These are phyloP conservation scores for Micrasema longulum DNA, from an alignment of 1,140 invertebrate genomes.

Conservation along the genomic window DNA sequence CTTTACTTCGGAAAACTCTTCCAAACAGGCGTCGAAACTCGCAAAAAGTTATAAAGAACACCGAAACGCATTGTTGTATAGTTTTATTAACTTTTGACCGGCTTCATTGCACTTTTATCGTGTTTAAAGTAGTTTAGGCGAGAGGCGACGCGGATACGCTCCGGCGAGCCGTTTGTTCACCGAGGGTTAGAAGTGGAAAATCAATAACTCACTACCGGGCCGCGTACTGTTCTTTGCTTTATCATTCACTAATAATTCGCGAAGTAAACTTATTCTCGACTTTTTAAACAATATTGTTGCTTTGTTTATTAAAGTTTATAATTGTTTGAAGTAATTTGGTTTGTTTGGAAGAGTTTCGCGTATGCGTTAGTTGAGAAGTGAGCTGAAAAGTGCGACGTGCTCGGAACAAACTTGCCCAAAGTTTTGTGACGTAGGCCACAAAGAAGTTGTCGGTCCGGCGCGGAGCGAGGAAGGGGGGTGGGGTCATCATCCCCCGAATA, in stretches of 20 bases:
- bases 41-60: slow-evolving; percentile 11
- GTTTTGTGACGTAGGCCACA: slow-evolving; percentile 67
- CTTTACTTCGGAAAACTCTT: slow-evolving; percentile 6
- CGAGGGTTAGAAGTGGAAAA: slow-evolving; percentile 68
- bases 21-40: slow-evolving; percentile 1
- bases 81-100: slow-evolving; percentile 8
- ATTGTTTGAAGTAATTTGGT: slow-evolving; percentile 10
- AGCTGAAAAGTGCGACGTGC: slow-evolving; percentile 53
- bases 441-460: slow-evolving; percentile 61
- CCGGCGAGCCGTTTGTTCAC: slow-evolving; percentile 63
- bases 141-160: slow-evolving; percentile 55
- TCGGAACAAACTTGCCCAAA: slow-evolving; percentile 67
- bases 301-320: not conserved
- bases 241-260: slow-evolving; percentile 62
- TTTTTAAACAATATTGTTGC: slow-evolving; percentile 60
- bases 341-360: slow-evolving; percentile 52
- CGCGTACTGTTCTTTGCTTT: slow-evolving; percentile 49
- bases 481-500: slow-evolving; percentile 53
- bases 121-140: slow-evolving; percentile 24
- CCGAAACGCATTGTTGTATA: slow-evolving; percentile 1
- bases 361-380: slow-evolving; percentile 44
- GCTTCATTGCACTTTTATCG: not conserved
- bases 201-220: slow-evolving; percentile 69
- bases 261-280: slow-evolving; percentile 69
- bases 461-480: slow-evolving; percentile 31